Evolutionary conservation across 2,113 vertebrate genomes (phyloP).

Genomic region (Aepyceros melampus): DNA sequence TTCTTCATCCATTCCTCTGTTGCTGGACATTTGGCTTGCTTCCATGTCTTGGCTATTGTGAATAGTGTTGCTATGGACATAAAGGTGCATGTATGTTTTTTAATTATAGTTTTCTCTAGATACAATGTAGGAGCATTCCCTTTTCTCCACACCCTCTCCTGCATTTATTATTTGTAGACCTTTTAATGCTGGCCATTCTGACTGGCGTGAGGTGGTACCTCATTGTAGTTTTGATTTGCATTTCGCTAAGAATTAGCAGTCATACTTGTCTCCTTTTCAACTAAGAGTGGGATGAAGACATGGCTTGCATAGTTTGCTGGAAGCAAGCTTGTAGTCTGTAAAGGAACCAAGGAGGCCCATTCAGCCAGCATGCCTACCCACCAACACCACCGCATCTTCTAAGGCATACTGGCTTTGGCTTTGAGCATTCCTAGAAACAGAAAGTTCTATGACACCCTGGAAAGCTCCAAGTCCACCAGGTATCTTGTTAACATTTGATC

Average conservation of each 20-base stretch:
- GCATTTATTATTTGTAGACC: neutral
- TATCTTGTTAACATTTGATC: neutral
- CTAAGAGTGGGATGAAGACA: neutral
- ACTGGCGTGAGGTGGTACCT: neutral
- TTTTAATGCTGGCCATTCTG: neutral
- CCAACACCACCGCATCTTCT: neutral
- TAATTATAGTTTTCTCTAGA: neutral
- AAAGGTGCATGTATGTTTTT: neutral
- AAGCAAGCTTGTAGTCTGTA: neutral
- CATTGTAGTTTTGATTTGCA: neutral
- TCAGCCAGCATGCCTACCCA: neutral
- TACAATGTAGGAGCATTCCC: neutral
- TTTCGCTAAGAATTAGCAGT: neutral
- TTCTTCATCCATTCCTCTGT: neutral
- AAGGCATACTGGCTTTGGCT: neutral
- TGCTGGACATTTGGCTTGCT: neutral
- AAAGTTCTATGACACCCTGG: neutral
- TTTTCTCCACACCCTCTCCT: neutral
- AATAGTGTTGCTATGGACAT: neutral
- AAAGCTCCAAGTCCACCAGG: neutral
- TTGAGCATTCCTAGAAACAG: neutral
- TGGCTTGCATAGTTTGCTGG: neutral
- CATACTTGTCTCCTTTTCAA: neutral
- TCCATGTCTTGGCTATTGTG: neutral
- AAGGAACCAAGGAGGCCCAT: neutral